Evolutionary conservation across 2,113 vertebrate species (phyloP).

Genomic region (Scopus umbretta): DNA sequence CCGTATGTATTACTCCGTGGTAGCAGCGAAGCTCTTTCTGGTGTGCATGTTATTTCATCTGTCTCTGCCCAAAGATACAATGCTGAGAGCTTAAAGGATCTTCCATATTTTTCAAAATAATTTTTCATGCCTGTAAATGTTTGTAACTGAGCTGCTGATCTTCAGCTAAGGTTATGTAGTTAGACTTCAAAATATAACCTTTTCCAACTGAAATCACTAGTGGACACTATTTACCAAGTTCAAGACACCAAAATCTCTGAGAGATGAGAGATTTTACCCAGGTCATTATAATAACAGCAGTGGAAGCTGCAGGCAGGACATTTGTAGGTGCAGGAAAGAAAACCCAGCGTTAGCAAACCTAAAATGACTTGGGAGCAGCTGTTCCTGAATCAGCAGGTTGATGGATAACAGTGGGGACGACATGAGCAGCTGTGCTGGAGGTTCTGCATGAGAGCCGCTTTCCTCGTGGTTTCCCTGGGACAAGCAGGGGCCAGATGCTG

Average conservation of each 20-base stretch:
- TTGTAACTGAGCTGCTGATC: background rate
- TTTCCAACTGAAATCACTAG: background rate
- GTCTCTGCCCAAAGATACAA: background rate
- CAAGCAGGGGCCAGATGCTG: background rate
- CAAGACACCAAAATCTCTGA: background rate
- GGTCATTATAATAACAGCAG: background rate
- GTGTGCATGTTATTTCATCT: background rate
- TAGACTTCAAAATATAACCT: background rate
- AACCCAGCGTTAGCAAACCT: background rate
- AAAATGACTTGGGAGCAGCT: background rate
- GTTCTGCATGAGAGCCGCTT: background rate
- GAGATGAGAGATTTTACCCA: background rate
- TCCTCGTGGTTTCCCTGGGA: background rate
- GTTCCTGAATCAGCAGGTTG: background rate
- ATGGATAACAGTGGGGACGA: background rate
- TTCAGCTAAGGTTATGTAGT: background rate
- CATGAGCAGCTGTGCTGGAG: background rate
- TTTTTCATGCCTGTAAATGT: background rate
- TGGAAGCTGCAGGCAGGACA: background rate
- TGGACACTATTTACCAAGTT: background rate
- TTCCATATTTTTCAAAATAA: background rate
- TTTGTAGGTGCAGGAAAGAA: background rate
- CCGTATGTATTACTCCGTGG: rapidly evolving
- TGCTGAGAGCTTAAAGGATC: background rate
- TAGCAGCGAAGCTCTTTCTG: background rate